Conservation (phyloP, 2,888 invertebrate species). For the Tiliacea citrago region DNA sequence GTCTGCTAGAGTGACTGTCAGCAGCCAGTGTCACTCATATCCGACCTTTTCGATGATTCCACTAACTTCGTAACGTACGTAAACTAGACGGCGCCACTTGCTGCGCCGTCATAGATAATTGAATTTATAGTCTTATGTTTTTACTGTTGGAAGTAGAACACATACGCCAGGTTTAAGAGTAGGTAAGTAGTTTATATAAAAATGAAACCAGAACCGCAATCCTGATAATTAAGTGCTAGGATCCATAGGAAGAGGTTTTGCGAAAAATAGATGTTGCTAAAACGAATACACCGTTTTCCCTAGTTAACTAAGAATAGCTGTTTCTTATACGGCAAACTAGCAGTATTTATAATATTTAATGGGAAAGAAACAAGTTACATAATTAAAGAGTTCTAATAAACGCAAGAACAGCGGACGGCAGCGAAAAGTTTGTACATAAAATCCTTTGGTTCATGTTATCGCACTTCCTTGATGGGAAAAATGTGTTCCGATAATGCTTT, state of each 20-base stretch:
- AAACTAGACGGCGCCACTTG: no score
- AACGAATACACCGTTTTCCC: background rate
- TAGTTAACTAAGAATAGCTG: slow-evolving; percentile 1
- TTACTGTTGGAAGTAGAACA: background rate
- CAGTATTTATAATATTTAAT: slow-evolving; percentile 49
- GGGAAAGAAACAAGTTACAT: slow-evolving; percentile 70
- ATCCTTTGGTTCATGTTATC: slow-evolving; percentile 82
- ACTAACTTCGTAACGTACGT: no score
- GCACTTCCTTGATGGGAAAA: slow-evolving; percentile 81
- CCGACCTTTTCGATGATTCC: no score
- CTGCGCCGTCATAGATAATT: background rate
- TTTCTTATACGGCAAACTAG: slow-evolving; percentile 7
- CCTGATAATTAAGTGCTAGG: background rate
- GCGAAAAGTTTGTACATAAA: slow-evolving; percentile 77
- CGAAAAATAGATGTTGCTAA: background rate
- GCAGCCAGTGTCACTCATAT: no score
- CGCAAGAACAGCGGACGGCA: slow-evolving; percentile 61
- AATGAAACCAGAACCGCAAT: background rate
- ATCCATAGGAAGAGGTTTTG: background rate
- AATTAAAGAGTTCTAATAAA: slow-evolving; percentile 79
- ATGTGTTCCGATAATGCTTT: slow-evolving; percentile 83
- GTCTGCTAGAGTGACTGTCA: no score
- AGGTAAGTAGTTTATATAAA: background rate
- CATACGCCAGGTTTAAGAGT: background rate
- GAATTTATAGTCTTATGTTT: slow-evolving; percentile 17